A percentile compares a stretch with the other conserved stretches of the same genome.
Evolutionary conservation across 1,140 invertebrate genomes (phyloP).

Genomic region (Drosophila biarmipes): DNA sequence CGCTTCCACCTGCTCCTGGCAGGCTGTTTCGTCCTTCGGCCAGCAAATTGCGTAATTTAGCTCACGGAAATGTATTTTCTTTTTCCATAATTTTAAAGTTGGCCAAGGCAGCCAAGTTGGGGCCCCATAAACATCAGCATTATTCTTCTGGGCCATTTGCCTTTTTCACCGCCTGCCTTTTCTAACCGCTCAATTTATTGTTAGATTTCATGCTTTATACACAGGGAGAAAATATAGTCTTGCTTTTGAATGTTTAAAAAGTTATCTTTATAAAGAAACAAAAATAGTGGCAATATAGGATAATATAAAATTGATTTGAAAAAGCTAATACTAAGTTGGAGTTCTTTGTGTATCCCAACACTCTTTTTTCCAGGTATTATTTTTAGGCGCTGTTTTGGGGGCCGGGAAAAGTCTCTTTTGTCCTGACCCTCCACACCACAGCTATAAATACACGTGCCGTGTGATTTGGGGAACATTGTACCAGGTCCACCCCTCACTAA

Average conservation of each 20-base stretch:
- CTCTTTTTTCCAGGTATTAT: conserved; percentile 35
- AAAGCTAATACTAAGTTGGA: neutral
- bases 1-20: conserved; percentile 35
- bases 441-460: conserved; percentile 58
- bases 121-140: conserved; percentile 51
- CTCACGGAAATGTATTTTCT: conserved; percentile 50
- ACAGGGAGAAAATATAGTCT: conserved; percentile 1
- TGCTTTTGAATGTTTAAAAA: neutral
- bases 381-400: conserved; percentile 39
- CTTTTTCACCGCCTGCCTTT: neutral
- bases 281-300: too few species aligned
- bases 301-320: too few species aligned
- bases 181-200: conserved; percentile 33
- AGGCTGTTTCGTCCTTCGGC: conserved; percentile 19
- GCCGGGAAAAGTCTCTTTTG: neutral
- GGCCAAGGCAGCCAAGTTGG: conserved; percentile 4
- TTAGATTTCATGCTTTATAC: conserved; percentile 33
- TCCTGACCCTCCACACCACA: neutral
- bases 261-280: too few species aligned
- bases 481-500: neutral
- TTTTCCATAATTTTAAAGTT: conserved; percentile 47
- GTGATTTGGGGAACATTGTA: conserved; percentile 7
- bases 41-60: conserved; percentile 63
- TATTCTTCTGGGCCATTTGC: conserved; percentile 40
- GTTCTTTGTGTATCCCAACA: neutral